These are phyloP conservation scores for Archivesica marissinica DNA, from an alignment of 1,140 invertebrate species.

Conservation along the genomic window DNA sequence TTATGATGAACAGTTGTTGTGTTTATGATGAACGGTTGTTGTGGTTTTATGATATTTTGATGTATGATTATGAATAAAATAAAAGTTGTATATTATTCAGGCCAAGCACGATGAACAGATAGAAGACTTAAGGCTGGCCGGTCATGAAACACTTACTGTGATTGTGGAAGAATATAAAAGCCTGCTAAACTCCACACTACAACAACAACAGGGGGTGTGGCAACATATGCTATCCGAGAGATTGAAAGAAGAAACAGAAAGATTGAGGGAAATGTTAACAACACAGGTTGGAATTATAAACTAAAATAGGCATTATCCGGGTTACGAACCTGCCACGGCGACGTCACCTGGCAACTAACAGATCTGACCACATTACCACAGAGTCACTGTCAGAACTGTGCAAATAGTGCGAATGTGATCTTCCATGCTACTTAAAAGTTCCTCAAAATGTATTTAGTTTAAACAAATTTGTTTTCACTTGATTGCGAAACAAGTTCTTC, in stretches of 20 bases:
- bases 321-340: too few species aligned
- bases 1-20: too few species aligned
- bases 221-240: slow-evolving; percentile 13
- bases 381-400: too few species aligned
- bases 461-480: too few species aligned
- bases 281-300: slow-evolving; percentile 29
- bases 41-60: neutral
- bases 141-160: slow-evolving; percentile 73
- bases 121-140: slow-evolving; percentile 68
- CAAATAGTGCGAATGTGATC: too few species aligned
- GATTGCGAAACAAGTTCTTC: too few species aligned
- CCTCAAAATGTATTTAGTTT: too few species aligned
- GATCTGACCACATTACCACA: too few species aligned
- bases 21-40: too few species aligned
- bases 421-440: too few species aligned
- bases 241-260: slow-evolving; percentile 46
- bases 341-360: too few species aligned
- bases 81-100: slow-evolving; percentile 67
- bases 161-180: slow-evolving; percentile 78
- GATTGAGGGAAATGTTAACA: slow-evolving; percentile 26
- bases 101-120: slow-evolving; percentile 65
- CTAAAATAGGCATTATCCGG: too few species aligned
- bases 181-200: slow-evolving; percentile 17
- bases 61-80: neutral
- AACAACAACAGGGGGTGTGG: slow-evolving; percentile 29